Conservation (phyloP, 2,888 invertebrate genomes). For the Xanthia togata region DNA sequence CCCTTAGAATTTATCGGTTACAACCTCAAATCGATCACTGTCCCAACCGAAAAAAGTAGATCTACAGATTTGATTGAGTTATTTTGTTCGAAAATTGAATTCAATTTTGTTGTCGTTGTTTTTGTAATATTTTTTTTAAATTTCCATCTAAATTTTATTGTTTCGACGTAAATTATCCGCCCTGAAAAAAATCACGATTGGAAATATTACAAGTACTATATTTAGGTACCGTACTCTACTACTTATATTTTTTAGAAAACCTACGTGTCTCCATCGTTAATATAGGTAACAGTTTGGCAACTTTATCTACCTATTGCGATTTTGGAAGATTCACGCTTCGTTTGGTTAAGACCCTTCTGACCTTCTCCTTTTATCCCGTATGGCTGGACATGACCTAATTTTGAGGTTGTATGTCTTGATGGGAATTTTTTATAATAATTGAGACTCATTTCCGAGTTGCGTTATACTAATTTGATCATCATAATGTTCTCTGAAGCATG, state of each 20-base stretch:
- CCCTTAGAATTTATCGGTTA: not conserved
- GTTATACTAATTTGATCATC: not conserved
- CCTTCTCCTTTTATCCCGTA: conserved; percentile 38
- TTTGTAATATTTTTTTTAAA: not conserved
- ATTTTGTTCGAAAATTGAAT: conserved; percentile 14
- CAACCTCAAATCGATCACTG: conserved; percentile 22
- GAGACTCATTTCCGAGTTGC: conserved; percentile 5
- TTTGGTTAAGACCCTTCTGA: conserved; percentile 52
- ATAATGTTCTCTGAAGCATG: not conserved
- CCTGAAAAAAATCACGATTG: not conserved
- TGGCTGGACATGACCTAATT: conserved; percentile 54
- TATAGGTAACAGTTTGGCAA: conserved; percentile 23
- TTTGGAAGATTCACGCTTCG: conserved; percentile 42
- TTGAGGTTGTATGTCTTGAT: conserved; percentile 32
- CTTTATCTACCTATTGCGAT: conserved; percentile 13
- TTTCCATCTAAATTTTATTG: not conserved
- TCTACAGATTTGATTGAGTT: conserved; percentile 18
- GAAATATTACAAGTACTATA: not conserved
- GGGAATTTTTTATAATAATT: conserved; percentile 29
- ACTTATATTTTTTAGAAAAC: conserved; percentile 4
- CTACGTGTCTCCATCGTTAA: not conserved
- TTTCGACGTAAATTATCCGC: not conserved
- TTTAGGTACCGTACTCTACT: not conserved
- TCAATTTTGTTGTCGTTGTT: conserved; percentile 17
- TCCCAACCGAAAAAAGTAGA: not conserved